Evolutionary conservation across 92 coral and sea anemone species (phyloP), one percentile per base, ranked within the genome.

Genomic region (Porites cylindrica): DNA sequence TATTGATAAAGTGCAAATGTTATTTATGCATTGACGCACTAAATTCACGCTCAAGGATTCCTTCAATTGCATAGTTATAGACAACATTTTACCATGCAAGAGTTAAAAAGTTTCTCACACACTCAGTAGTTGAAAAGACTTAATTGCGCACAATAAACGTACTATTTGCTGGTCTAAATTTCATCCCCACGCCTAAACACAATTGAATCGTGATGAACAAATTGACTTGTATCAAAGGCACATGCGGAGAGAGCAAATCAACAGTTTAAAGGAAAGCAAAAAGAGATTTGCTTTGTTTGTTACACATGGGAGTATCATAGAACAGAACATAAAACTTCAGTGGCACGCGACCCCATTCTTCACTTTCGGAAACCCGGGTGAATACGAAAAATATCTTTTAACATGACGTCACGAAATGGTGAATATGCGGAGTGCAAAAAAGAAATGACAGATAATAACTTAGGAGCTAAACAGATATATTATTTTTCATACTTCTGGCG

Each of bases 271-370:
- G 43, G 78, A 82, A 82, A 72, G 38, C 69, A 32, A 82, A 82
- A 70, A 71, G 70, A 82, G 75, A 81, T 71, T 72, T 82, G 77
- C 29, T 82, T 82, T 82, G 86, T 82, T 67, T 58, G 24, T 56
- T 82, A 47, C 86, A 70, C 86, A 20, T 82, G 86, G 86, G 77
- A 47, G 38, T 26, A 59, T 70, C 65, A 82, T 58, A 70, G 60
- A 61, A 56, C 9, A 26, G 66, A 82, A 53, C 66, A 82, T 82
- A 70, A 10, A 70, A 70, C 58, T 82, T 29, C 56, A 26, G 68
- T 82, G 86, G 86, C 86, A 82, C 78, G 86, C 86, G 86, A 81
- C 86, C 59, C 11, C 78, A 70, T 56, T 82, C 86, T 70, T 59
- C 18, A 54, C 70, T 18, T 58, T 70, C 17, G 60, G 26, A 70